A percentile compares a stretch with the other conserved stretches of the same genome.
phyloP scores from a whole-genome alignment of 2,113 vertebrate genomes.

The Menura novaehollandiae region DNA sequence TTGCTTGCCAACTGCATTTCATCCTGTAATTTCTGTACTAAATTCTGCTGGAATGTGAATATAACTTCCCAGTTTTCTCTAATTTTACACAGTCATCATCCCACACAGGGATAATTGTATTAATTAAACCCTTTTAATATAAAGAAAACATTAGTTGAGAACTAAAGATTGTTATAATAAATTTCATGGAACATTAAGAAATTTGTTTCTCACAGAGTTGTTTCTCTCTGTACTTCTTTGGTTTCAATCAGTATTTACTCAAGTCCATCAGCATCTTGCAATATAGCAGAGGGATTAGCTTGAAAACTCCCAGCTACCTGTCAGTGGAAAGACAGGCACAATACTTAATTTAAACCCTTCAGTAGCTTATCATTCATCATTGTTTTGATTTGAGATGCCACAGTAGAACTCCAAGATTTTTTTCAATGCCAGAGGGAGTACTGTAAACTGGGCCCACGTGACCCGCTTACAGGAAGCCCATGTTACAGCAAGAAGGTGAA shows the following conservation, averaged over 20 bases:
- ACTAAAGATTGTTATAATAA: not conserved
- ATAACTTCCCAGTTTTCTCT: not conserved
- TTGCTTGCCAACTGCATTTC: not conserved
- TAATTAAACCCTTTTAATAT: not conserved
- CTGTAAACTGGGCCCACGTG: accelerated
- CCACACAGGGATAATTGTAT: not conserved
- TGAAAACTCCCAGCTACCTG: not conserved
- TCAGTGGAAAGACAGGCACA: not conserved
- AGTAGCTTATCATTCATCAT: not conserved
- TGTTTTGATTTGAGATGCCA: not conserved
- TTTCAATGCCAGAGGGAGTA: not conserved
- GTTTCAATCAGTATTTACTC: not conserved
- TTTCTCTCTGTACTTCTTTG: not conserved
- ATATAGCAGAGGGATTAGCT: not conserved
- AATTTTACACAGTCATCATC: not conserved
- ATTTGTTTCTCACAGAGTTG: not conserved
- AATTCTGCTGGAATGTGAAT: not conserved
- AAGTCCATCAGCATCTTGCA: not conserved
- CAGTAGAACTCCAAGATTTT: not conserved
- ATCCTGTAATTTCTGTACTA: not conserved
- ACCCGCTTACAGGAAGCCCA: not conserved
- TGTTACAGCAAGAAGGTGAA: not conserved
- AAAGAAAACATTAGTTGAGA: not conserved
- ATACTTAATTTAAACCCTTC: not conserved
- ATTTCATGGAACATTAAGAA: not conserved